Conservation (phyloP, 2,797 vertebrate species). For the Philypnodon macrostomus region DNA sequence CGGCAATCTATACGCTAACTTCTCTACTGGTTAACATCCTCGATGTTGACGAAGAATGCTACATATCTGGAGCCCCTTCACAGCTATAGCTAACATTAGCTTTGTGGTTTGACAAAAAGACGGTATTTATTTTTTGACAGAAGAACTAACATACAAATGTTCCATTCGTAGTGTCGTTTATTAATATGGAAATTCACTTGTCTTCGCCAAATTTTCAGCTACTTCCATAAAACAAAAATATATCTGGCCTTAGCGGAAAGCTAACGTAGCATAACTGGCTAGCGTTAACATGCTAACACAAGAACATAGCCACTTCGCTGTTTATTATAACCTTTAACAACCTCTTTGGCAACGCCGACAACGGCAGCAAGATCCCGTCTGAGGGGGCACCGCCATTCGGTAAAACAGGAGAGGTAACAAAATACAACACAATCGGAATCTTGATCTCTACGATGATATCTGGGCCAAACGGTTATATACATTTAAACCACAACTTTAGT, state of each 20-base stretch:
- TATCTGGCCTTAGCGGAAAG: conserved; percentile 26
- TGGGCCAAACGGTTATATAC: conserved; percentile 20
- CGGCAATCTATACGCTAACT: conserved; percentile 6
- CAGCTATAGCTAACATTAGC: conserved; percentile 20
- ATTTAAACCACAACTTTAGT: not conserved
- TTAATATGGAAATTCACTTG: too few species aligned
- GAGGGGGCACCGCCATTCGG: not conserved
- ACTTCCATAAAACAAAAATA: conserved; percentile 7
- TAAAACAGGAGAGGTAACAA: not conserved
- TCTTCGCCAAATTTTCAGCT: too few species aligned
- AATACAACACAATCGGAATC: not conserved
- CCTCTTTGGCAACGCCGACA: not conserved
- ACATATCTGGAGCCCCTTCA: conserved; percentile 13
- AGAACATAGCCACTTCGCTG: conserved; percentile 36
- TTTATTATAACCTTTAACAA: conserved; percentile 17
- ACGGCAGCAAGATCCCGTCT: not conserved
- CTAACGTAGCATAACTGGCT: conserved; percentile 51
- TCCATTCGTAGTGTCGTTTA: too few species aligned
- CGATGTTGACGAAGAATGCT: conserved; percentile 19
- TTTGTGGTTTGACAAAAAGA: not conserved
- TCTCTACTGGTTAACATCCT: conserved; percentile 2
- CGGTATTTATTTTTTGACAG: not conserved
- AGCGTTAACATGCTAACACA: conserved; percentile 41
- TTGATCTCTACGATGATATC: not conserved
- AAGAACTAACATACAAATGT: not conserved